Evolutionary conservation across 2,888 invertebrate species (phyloP).

Genomic region (Meteorus colon): DNA sequence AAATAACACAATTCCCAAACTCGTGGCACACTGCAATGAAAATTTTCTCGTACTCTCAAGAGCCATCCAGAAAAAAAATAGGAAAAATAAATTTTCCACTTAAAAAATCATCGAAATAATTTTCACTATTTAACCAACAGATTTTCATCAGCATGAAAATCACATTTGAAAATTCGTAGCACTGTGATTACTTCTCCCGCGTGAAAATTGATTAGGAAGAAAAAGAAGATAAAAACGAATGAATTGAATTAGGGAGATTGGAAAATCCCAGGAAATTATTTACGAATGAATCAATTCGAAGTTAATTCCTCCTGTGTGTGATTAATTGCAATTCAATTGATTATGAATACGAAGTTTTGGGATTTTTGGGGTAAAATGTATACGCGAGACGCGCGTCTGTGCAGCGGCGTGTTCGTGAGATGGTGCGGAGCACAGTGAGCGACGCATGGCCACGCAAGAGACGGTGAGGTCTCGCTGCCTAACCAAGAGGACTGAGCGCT

Average conservation of each 20-base stretch:
- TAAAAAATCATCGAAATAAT: background rate
- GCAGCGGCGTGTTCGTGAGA: slow-evolving; percentile 47
- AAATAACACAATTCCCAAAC: no score
- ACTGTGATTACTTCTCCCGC: background rate
- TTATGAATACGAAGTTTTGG: background rate
- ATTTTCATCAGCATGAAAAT: background rate
- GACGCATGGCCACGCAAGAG: slow-evolving; percentile 65
- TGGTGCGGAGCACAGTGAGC: slow-evolving; percentile 51
- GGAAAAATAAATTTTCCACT: background rate
- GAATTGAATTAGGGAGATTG: no score
- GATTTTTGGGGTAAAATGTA: slow-evolving; percentile 1
- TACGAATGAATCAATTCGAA: no score
- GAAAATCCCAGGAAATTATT: no score
- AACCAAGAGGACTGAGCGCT: slow-evolving; percentile 28
- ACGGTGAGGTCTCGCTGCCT: slow-evolving; percentile 59
- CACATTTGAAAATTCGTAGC: background rate
- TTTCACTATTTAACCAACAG: background rate
- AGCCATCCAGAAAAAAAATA: background rate
- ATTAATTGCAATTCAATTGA: background rate
- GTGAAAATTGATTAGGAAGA: no score
- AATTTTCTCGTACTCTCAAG: no score
- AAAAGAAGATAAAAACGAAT: no score
- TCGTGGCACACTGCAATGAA: no score
- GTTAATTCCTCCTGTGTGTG: no score
- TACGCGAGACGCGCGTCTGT: slow-evolving; percentile 26